Base-by-base conservation (phyloP, 2,888 invertebrate species). In the Graphium colonna region DNA sequence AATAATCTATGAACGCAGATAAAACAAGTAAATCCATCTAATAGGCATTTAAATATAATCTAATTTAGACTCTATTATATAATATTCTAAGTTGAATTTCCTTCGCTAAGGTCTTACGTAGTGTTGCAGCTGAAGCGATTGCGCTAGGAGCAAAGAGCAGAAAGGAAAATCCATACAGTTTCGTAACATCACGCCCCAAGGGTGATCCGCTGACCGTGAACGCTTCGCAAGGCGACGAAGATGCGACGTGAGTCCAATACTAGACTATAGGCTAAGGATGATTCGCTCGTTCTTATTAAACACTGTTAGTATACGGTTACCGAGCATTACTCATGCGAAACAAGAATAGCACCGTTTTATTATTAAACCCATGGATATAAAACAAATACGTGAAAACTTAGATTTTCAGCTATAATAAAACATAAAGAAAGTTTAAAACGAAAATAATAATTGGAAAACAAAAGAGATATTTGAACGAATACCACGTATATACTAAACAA, bases 151-250 rank as follows among this genome's bases (percentile, higher is more conserved):
- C 41, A 46, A 45, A 36, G 21, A 21, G 44, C 40, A 48, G 48
- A 46, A 79, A 83, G 84, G 84, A 83, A 84, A 80, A 83, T 66
- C 61, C 61, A 59, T 58, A 36, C 44, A 43, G 71, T 76, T 75
- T 80, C 71, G 73, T 77, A 78, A 79, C 60, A 63, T 55, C 45
- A 28, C 41, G 44, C 33, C 43, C 51, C 64, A 65, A 71, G 71
- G 69, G 66, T 62, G 56, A 55, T 55, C 51, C 55, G 50, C 44
- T 56, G 62, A 61, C 71, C 71, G 67, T 68, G 69, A 68, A 63
- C 61, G 36, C 44, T 44, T 47, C 54, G 43, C 71, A 70, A 73
- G 71, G 69, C 66, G 67, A 73, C 62, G 65, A 62, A 55, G 26
- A 9, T 28, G 41, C 17, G 62, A 63, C 73, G 65, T 65, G 48